Evolutionary conservation across 2,113 vertebrate species (phyloP), one percentile per base, ranked within the genome.

Genomic region (Malurus elegans): DNA sequence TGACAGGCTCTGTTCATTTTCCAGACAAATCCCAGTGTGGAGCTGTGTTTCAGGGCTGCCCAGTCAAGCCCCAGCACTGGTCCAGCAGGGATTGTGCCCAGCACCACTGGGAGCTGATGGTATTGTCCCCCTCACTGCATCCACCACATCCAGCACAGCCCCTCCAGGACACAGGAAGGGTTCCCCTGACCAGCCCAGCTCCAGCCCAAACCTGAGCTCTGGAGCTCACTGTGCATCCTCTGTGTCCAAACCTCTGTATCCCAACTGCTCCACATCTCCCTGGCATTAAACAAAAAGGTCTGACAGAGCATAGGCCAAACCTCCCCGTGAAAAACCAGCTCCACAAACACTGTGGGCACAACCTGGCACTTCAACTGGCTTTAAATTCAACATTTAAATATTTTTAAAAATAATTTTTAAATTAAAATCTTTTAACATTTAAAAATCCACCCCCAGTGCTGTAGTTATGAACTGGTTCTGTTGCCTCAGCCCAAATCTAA

Each of bases 281-380:
- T 20, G n/a, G 40, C 12, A 66, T 8, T 5, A 5, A 42, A 56
- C 31, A 50, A 18, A 15, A 10, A 67, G 2, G 0, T 19, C 53
- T 54, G n/a, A 31, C 25, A 51, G 23, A 40, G 36, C 36, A 34
- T 18, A 51, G 9, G 5, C 26, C 51, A 66, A 69, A 51, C 4
- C 28, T 38, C 28, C 24, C 29, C 0, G 0, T 4, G 14, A 60
- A 56, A 62, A 50, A 6, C 2, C 57, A 61, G 21, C 42, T 83
- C 42, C 54, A 34, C 42, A n/a, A 34, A 34, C 12, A 8, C 79
- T 14, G 5, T 0, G 40, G 45, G 44, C 18, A 60, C 42, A 36
- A 12, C 60, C 65, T 16, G 38, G 44, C 44, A 38, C n/a, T 28
- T 31, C 31, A 38, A 5, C 18, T 8, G 17, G 2, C 79, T 47